Evolutionary conservation across 2,113 vertebrate species (phyloP).

Genomic region (Ramphastos sulfuratus): DNA sequence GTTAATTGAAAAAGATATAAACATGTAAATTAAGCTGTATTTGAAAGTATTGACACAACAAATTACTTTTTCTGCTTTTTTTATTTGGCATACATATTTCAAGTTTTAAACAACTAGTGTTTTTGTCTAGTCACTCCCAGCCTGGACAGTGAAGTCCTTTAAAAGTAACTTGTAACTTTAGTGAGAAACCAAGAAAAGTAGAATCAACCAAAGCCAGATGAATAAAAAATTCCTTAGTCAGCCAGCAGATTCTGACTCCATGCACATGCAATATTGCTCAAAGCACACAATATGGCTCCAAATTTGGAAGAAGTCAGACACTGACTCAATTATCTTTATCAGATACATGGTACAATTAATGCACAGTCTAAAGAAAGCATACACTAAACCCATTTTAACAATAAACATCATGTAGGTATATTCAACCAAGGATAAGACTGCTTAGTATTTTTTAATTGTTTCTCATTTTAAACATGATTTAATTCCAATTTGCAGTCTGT

Average conservation of each 20-base stretch:
- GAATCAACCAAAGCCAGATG: neutral
- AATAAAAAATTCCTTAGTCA: neutral
- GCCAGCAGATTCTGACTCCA: neutral
- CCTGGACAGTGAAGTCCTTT: neutral
- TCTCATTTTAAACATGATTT: neutral
- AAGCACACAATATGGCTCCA: neutral
- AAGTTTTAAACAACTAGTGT: neutral
- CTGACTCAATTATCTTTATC: neutral
- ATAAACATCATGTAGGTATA: neutral
- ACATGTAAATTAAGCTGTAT: neutral
- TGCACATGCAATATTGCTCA: neutral
- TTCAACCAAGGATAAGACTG: neutral
- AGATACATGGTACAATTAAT: fast-evolving
- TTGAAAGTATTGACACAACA: neutral
- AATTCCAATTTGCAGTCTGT: neutral
- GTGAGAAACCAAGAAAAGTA: neutral
- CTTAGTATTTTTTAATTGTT: neutral
- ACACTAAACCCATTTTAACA: neutral
- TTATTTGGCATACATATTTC: neutral
- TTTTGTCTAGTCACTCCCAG: neutral
- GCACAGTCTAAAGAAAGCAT: neutral
- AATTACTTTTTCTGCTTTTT: neutral
- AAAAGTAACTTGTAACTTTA: neutral
- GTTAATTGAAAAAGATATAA: neutral
- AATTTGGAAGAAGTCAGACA: neutral